phyloP scores from a whole-genome alignment of 2,113 vertebrate species.

The Alectura lathami region DNA sequence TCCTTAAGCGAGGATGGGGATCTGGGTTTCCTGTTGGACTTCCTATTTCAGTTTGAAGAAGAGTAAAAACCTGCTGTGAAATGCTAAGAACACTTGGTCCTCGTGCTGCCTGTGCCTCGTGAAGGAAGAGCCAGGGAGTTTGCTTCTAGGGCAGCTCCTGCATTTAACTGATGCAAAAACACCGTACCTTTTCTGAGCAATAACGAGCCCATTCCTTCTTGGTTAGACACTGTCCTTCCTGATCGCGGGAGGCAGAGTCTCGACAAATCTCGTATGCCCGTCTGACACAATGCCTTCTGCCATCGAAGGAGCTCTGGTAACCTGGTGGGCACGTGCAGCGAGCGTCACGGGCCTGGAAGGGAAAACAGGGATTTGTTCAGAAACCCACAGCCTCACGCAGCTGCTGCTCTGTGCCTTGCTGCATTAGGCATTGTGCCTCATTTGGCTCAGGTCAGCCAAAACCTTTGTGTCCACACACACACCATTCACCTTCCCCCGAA shows the following conservation, averaged over 20 bases:
- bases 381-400: neutral
- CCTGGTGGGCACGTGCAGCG: slow-evolving; percentile 82
- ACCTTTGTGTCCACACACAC: rapidly evolving
- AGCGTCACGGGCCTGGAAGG: slow-evolving; percentile 79
- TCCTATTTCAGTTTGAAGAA: neutral
- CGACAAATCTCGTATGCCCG: slow-evolving; percentile 76
- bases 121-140: neutral
- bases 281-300: slow-evolving; percentile 68
- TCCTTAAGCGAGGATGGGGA: neutral
- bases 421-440: neutral
- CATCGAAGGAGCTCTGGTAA: slow-evolving; percentile 37
- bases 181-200: slow-evolving; percentile 83
- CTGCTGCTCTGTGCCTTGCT: neutral
- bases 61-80: neutral
- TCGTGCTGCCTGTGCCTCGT: neutral
- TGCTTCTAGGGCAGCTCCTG: neutral
- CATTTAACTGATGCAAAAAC: rapidly evolving
- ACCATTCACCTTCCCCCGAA: rapidly evolving
- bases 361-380: rapidly evolving
- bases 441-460: neutral
- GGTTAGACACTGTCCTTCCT: slow-evolving; percentile 85
- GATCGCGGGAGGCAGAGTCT: slow-evolving; percentile 74
- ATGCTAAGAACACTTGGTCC: neutral
- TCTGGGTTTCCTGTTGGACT: neutral
- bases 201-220: slow-evolving; percentile 80